These are phyloP conservation scores for Limnodromus scolopaceus DNA, from an alignment of 2,797 vertebrate genomes.

Conservation along the genomic window DNA sequence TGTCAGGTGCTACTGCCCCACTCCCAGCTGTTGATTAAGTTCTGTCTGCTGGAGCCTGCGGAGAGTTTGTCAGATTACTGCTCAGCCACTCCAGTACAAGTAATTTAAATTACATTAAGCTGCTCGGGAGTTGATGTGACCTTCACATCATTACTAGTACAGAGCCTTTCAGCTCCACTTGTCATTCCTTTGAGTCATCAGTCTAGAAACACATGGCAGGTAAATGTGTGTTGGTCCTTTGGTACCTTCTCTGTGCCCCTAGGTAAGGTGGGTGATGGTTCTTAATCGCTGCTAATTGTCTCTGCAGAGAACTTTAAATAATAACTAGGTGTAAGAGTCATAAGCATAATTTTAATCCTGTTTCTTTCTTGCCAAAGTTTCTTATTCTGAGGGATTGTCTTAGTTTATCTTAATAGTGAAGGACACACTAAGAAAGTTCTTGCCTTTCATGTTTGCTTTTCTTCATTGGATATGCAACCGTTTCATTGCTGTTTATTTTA, in stretches of 20 bases:
- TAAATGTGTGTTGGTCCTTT: background rate
- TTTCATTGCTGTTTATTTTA: slow-evolving; percentile 28
- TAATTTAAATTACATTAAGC: slow-evolving; percentile 1
- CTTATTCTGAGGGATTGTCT: background rate
- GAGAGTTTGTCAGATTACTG: background rate
- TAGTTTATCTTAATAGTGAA: too few relatives aligned
- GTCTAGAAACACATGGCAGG: background rate
- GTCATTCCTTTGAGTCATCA: background rate
- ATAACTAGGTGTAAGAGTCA: background rate
- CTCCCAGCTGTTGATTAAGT: background rate
- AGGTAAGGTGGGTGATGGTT: background rate
- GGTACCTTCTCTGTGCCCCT: background rate
- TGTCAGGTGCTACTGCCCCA: background rate
- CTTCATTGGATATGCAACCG: background rate
- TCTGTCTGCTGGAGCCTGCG: background rate
- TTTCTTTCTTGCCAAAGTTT: background rate
- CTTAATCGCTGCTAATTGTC: background rate
- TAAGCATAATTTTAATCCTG: background rate
- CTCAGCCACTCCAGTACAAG: background rate
- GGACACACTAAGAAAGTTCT: background rate
- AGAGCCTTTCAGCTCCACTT: background rate
- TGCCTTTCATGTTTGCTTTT: background rate
- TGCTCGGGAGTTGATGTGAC: background rate
- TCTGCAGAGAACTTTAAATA: background rate
- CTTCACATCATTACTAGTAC: background rate